These are phyloP conservation scores for Crematogaster levior DNA, from an alignment of 2,888 invertebrate genomes.

Conservation along the genomic window DNA sequence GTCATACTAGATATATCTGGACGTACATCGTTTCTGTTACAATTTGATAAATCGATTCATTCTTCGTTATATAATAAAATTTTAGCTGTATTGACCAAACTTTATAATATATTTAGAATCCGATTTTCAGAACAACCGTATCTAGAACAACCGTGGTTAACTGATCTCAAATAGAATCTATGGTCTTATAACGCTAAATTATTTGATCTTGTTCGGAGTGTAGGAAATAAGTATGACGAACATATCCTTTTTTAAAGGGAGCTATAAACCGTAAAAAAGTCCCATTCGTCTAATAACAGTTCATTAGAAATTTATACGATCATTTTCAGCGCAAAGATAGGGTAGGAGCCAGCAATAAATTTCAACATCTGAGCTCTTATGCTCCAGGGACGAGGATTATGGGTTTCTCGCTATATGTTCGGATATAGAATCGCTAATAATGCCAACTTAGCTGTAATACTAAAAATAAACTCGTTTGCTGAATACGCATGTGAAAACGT, in stretches of 20 bases:
- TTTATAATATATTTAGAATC: conserved; percentile 8
- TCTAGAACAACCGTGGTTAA: neutral
- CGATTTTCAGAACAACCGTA: neutral
- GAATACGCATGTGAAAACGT: conserved; percentile 1
- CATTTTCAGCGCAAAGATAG: conserved; percentile 28
- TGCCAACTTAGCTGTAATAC: conserved; percentile 44
- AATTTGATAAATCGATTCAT: neutral
- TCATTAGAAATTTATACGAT: conserved; percentile 46
- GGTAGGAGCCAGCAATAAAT: conserved; percentile 48
- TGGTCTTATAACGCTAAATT: neutral
- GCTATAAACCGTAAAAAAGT: conserved; percentile 28
- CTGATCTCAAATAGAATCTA: neutral
- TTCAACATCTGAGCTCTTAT: conserved; percentile 23
- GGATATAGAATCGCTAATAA: conserved; percentile 57
- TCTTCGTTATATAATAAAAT: neutral
- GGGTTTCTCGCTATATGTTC: conserved; percentile 15
- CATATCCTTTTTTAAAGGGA: conserved; percentile 10
- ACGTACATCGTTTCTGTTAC: neutral
- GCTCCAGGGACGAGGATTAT: conserved; percentile 49
- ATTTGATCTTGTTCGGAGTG: neutral
- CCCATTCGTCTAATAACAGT: conserved; percentile 13
- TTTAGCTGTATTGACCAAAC: conserved; percentile 9
- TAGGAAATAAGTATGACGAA: conserved; percentile 25
- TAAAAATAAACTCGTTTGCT: conserved; percentile 52
- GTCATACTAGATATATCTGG: neutral